Evolutionary conservation across 2,888 invertebrate species (phyloP).

Genomic region (Euplexia lucipara): DNA sequence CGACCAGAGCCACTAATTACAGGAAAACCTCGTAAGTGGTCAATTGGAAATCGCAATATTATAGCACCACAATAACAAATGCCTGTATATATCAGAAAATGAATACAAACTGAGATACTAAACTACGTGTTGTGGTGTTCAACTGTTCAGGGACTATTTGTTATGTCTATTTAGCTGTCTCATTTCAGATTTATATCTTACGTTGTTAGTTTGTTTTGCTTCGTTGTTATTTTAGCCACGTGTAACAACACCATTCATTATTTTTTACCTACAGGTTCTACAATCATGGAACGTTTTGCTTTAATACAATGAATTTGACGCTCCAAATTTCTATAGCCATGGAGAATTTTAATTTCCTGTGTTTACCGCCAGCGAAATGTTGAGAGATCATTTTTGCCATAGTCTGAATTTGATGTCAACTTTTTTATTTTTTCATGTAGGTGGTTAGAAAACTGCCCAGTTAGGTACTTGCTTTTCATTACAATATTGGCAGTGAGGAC

Average conservation of each 20-base stretch:
- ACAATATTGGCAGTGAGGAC: too few relatives aligned
- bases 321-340: conserved; percentile 25
- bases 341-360: conserved; percentile 45
- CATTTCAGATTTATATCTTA: conserved; percentile 31
- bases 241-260: not conserved
- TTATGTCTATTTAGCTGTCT: conserved; percentile 17
- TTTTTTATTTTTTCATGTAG: too few relatives aligned
- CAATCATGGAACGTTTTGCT: conserved; percentile 25
- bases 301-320: conserved; percentile 37
- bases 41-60: conserved; percentile 73
- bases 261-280: not conserved
- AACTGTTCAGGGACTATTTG: conserved; percentile 18
- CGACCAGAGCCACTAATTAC: conserved; percentile 71
- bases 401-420: not conserved
- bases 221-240: conserved; percentile 11
- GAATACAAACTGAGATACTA: not conserved
- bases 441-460: too few relatives aligned
- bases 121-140: conserved; percentile 13
- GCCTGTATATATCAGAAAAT: conserved; percentile 36
- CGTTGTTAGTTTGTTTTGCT: conserved; percentile 2
- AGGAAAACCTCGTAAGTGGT: conserved; percentile 72
- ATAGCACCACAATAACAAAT: conserved; percentile 45
- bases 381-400: conserved; percentile 18
- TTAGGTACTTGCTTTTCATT: too few relatives aligned
- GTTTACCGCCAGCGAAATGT: conserved; percentile 17